Evolutionary conservation across 2,797 vertebrate species (phyloP).

Genomic region (Fistularia commersonii): DNA sequence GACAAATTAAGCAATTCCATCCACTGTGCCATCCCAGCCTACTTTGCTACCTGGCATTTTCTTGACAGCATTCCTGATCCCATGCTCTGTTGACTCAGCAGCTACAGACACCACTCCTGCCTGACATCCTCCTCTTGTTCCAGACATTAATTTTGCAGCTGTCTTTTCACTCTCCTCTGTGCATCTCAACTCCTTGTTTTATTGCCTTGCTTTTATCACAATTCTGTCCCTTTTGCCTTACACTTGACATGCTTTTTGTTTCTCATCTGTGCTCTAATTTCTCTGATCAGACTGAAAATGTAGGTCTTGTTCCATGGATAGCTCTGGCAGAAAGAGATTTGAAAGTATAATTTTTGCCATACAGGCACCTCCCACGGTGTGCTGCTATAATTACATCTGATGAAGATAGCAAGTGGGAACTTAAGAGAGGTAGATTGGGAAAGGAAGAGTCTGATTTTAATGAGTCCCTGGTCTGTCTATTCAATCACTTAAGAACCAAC

Average conservation of each 20-base stretch:
- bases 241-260: not conserved
- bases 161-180: constrained; percentile 30
- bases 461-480: constrained; percentile 33
- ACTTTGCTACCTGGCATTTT: constrained; percentile 54
- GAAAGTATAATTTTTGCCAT: constrained; percentile 53
- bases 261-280: constrained; percentile 3
- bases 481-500: constrained; percentile 40
- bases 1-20: constrained; percentile 43
- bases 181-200: not conserved
- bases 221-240: not conserved
- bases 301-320: constrained; percentile 45
- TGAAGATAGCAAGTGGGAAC: constrained; percentile 44
- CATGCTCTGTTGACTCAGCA: constrained; percentile 60
- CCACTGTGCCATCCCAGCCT: constrained; percentile 36
- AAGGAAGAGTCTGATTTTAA: constrained; percentile 36
- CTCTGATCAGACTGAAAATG: constrained; percentile 44
- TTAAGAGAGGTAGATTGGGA: constrained; percentile 28
- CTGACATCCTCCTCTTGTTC: constrained; percentile 34
- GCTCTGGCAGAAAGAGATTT: constrained; percentile 44
- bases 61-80: constrained; percentile 61
- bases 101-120: constrained; percentile 33
- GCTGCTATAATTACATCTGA: constrained; percentile 54
- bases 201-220: too few species aligned
- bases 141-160: constrained; percentile 20
- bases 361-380: constrained; percentile 35